phyloP scores from a whole-genome alignment of 2,797 vertebrate species.

The Acanthurus lineatus region DNA sequence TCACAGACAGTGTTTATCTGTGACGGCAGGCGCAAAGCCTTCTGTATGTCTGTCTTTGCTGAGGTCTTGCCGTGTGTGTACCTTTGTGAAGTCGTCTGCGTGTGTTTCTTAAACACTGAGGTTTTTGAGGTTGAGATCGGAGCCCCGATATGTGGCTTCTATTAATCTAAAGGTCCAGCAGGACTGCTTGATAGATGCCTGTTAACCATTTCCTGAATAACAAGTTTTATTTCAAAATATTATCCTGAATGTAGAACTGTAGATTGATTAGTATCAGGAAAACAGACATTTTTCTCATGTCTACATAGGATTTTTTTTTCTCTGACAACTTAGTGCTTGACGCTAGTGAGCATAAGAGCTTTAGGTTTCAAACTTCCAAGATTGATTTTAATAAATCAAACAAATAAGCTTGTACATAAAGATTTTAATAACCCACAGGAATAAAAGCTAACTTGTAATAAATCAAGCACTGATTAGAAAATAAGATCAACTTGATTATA shows the following conservation, averaged over 20 bases:
- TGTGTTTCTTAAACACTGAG: constrained; percentile 70
- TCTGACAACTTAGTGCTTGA: constrained; percentile 13
- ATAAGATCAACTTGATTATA: constrained; percentile 19
- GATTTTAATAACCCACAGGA: constrained; percentile 5
- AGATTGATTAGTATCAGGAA: constrained; percentile 77
- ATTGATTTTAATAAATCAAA: constrained; percentile 56
- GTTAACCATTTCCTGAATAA: constrained; percentile 79
- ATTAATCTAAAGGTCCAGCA: constrained; percentile 67
- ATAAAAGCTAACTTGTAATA: constrained; percentile 12
- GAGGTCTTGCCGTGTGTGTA: constrained; percentile 64
- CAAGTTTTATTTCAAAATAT: constrained; percentile 79
- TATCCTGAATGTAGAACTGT: constrained; percentile 60
- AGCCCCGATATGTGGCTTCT: constrained; percentile 70
- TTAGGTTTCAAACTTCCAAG: constrained; percentile 45
- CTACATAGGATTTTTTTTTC: constrained; percentile 35
- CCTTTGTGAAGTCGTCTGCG: constrained; percentile 59
- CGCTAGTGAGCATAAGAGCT: constrained; percentile 22
- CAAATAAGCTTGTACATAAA: constrained; percentile 21
- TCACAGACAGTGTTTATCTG: constrained; percentile 64
- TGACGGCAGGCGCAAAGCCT: constrained; percentile 51
- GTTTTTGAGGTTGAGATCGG: constrained; percentile 75
- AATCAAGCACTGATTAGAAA: constrained; percentile 14
- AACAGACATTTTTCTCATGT: constrained; percentile 46
- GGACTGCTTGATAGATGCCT: constrained; percentile 65
- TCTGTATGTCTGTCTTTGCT: constrained; percentile 64